Evolutionary conservation across 2,113 vertebrate species (phyloP), one percentile per base, ranked within the genome.

Genomic region (Pterocles burchelli): DNA sequence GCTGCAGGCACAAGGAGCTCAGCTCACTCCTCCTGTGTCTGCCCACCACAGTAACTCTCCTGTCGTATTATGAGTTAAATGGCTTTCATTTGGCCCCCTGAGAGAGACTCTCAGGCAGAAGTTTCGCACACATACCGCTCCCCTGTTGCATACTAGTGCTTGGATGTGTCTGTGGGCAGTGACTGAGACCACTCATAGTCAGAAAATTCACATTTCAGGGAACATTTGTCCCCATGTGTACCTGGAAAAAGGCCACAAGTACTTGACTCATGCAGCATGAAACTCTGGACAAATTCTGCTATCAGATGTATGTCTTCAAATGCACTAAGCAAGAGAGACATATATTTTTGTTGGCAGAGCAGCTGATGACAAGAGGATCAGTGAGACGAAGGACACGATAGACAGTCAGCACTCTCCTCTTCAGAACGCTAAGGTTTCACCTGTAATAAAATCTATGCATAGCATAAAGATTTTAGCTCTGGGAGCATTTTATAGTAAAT

Each of bases 401-500:
- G 4, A 18, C 62, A 59, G 43, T 94, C 67, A 93, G 78, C 82
- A 90, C 46, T 71, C 8, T 57, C 8, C 21, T 61, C 1, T 1
- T 68, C 29, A 70, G 26, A 83, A 62, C 16, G 70, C 13, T 36
- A 55, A 66, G 13, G 10, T 38, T 91, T 72, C 25, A 57, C 48
- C 57, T 45, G 31, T 43, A 2, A 74, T 58, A 78, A 85, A 85
- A 90, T 66, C 57, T 38, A 72, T 22, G 17, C 29, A 63, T 34
- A 61, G 29, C 36, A 65, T 13, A 67, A 77, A 76, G 31, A 76
- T 79, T 90, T 94, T 58, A 96, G 51, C 29, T 86, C 55, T 63
- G 68, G 25, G 29, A 67, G 38, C 29, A 63, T 89, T 96, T 88
- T 58, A 86, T 24, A 89, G 76, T 78, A 95, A 94, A 89, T 46